These are phyloP conservation scores for Gibbula magus DNA, from an alignment of 2,888 invertebrate species.

Conservation along the genomic window DNA sequence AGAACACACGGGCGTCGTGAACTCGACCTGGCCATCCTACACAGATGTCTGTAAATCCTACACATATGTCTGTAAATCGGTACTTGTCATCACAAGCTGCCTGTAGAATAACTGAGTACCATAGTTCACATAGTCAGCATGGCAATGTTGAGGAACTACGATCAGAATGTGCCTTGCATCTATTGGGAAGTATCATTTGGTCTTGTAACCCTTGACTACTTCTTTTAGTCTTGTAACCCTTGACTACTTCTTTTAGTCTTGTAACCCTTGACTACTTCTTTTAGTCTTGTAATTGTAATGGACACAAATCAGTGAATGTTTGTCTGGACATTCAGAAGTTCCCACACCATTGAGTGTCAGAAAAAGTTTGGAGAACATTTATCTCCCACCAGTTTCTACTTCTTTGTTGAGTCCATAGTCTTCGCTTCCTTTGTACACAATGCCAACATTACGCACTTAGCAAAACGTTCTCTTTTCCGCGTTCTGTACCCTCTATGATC, in stretches of 20 bases:
- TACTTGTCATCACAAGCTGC: slow-evolving; percentile 23
- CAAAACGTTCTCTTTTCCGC: background rate
- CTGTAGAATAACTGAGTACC: slow-evolving; percentile 29
- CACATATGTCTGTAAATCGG: slow-evolving; percentile 14
- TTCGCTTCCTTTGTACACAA: background rate
- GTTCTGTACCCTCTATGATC: no score
- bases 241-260: slow-evolving; percentile 4
- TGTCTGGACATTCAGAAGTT: slow-evolving; percentile 25
- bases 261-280: slow-evolving; percentile 21
- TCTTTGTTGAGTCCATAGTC: background rate
- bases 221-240: slow-evolving; percentile 12
- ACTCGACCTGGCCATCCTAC: slow-evolving; percentile 30
- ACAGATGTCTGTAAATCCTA: slow-evolving; percentile 21
- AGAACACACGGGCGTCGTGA: slow-evolving; percentile 31
- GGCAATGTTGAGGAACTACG: slow-evolving; percentile 13
- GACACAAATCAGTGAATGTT: slow-evolving; percentile 1
- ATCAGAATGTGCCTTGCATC: slow-evolving; percentile 38
- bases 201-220: slow-evolving; percentile 22
- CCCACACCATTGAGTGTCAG: slow-evolving; percentile 13
- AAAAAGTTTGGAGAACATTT: background rate
- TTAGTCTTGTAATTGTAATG: slow-evolving; percentile 15
- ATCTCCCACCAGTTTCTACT: slow-evolving; percentile 14
- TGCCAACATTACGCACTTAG: background rate
- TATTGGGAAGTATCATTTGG: slow-evolving; percentile 31
- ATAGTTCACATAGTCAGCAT: slow-evolving; percentile 36